Evolutionary conservation across 2,113 vertebrate species (phyloP), one percentile per base, ranked within the genome.

Genomic region (Phaetusa simplex): DNA sequence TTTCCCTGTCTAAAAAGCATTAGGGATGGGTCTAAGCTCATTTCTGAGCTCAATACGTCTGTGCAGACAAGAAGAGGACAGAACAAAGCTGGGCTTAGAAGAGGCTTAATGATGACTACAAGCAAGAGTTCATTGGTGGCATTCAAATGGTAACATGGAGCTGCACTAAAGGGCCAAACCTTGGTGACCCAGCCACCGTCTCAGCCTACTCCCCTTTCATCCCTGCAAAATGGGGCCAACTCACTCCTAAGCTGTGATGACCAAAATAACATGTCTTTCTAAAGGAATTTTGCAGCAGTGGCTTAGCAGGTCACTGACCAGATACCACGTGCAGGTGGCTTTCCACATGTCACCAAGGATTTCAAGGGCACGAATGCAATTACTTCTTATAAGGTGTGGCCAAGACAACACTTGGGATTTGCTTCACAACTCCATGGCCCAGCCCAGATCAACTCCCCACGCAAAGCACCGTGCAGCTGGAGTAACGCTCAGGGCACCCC

Each of bases 291-390:
- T 26, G 36, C 30, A 55, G 73, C 76, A 73, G 73, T 32, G 13
- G 36, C 65, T 84, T 85, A 66, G 66, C 26, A 55, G 32, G 36
- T 70, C 10, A 30, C 27, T 64, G 49, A 49, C 26, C 19, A 52
- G 22, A 38, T 32, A 49, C 86, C 84, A 93, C 0, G 0, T 55
- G 64, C 55, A 73, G 10, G 42, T 53, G 67, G n/a, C 14, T 45
- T 62, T 70, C 78, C 69, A 62, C 3, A 1, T 55, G 64, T 64
- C 76, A 76, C 58, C 0, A 1, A 84, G 20, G 38, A 82, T n/a
- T 92, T 49, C 30, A 47, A 3, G 26, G 26, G 58, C 61, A 90
- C 0, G 0, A 82, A 76, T 36, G 4, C 0, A 0, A 88, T 69
- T 9, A 20, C 11, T 83, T 59, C 38, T 40, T 81, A 80, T 29